A percentile compares a stretch with the other conserved stretches of the same genome.
Conservation (phyloP, 2,113 vertebrate genomes). For the Alaudala cheleensis region DNA sequence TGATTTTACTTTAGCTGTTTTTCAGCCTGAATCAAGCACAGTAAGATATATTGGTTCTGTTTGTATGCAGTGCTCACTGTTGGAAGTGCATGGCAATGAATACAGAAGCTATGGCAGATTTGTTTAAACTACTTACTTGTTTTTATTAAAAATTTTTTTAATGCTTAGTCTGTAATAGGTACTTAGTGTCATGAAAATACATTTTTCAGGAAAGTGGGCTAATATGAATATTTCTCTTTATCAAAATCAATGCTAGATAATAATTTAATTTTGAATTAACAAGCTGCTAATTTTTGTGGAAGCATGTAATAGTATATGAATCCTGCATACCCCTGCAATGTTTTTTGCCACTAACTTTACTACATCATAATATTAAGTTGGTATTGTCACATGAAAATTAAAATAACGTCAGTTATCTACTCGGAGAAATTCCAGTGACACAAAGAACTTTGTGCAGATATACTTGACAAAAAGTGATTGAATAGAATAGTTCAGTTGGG, state of each 20-base stretch:
- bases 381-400: not conserved
- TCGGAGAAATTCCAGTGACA: not conserved
- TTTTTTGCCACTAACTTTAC: not conserved
- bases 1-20: constrained; percentile 93
- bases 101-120: not conserved
- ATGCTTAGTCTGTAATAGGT: not conserved
- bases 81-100: not conserved
- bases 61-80: not conserved
- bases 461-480: not conserved
- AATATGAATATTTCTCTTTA: not conserved
- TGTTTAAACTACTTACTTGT: not conserved
- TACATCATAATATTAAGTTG: not conserved
- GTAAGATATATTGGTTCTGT: constrained; percentile 70
- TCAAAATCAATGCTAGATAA: not conserved
- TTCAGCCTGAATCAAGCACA: constrained; percentile 91
- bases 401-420: not conserved
- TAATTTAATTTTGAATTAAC: not conserved
- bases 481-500: not conserved
- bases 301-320: not conserved
- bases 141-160: not conserved
- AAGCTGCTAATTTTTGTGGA: not conserved
- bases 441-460: not conserved
- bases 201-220: not conserved
- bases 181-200: not conserved
- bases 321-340: not conserved